Conservation (phyloP, 2,888 invertebrate species). For the Callosobruchus maculatus region DNA sequence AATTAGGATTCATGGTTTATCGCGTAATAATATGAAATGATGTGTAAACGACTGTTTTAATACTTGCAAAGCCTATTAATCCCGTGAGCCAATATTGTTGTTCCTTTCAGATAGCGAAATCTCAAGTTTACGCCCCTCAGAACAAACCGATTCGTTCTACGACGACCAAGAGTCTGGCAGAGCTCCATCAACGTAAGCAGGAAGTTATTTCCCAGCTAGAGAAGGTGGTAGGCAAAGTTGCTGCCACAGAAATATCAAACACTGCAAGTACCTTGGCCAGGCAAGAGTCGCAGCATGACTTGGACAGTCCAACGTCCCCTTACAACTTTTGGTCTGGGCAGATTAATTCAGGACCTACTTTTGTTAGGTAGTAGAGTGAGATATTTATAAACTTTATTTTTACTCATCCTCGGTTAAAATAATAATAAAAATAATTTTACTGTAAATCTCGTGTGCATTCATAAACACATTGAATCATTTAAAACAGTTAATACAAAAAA, state of each 20-base stretch:
- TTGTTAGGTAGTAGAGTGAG: slow-evolving; percentile 5
- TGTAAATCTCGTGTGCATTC: neutral
- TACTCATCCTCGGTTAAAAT: no score
- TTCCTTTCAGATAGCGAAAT: slow-evolving; percentile 26
- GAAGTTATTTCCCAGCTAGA: slow-evolving; percentile 61
- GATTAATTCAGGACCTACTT: slow-evolving; percentile 29
- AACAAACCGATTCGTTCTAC: slow-evolving; percentile 31
- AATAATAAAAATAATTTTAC: no score
- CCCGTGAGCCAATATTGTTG: no score
- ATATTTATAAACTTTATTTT: no score
- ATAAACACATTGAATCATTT: neutral
- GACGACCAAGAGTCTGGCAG: slow-evolving; percentile 54
- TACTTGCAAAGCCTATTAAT: no score
- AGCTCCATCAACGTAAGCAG: slow-evolving; percentile 59
- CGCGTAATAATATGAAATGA: no score
- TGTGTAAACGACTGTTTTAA: no score
- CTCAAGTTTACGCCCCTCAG: slow-evolving; percentile 29
- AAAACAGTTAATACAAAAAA: neutral
- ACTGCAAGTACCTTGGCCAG: slow-evolving; percentile 45
- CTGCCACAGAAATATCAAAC: slow-evolving; percentile 46
- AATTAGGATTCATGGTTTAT: no score
- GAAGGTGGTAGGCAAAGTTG: slow-evolving; percentile 56
- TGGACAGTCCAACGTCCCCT: slow-evolving; percentile 43
- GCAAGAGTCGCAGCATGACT: slow-evolving; percentile 42
- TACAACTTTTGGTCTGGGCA: slow-evolving; percentile 45